Conservation (phyloP, 2,113 vertebrate genomes). For the Anguilla japonica region DNA sequence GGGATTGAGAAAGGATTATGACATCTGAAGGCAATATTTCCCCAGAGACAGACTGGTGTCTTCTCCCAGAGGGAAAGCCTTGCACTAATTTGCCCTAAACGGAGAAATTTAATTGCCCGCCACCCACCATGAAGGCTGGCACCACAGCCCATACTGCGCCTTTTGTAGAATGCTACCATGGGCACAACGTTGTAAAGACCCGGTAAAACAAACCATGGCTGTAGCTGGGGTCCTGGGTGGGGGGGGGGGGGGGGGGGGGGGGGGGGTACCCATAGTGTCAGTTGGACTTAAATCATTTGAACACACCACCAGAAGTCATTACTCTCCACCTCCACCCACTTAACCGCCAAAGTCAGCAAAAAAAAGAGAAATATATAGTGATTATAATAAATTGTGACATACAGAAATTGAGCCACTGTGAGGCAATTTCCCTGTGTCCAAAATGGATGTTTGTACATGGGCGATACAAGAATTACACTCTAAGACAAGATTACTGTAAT, state of each 20-base stretch:
- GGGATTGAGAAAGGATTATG: background rate
- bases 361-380: background rate
- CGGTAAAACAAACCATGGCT: background rate
- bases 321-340: background rate
- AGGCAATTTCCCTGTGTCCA: background rate
- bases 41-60: background rate
- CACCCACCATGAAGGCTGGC: constrained; percentile 3
- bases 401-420: background rate
- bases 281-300: background rate
- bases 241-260: too few relatives aligned
- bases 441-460: background rate
- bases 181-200: background rate
- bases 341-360: background rate
- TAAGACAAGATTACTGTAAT: background rate
- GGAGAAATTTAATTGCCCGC: background rate
- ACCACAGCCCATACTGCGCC: background rate
- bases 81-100: background rate
- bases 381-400: background rate
- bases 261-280: background rate
- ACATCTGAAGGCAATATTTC: constrained; percentile 1
- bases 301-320: background rate
- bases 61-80: background rate
- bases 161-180: background rate
- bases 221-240: background rate
- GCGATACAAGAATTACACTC: background rate